Evolutionary conservation across 2,888 invertebrate species (phyloP).

Genomic region (Dolichopus griseipennis): DNA sequence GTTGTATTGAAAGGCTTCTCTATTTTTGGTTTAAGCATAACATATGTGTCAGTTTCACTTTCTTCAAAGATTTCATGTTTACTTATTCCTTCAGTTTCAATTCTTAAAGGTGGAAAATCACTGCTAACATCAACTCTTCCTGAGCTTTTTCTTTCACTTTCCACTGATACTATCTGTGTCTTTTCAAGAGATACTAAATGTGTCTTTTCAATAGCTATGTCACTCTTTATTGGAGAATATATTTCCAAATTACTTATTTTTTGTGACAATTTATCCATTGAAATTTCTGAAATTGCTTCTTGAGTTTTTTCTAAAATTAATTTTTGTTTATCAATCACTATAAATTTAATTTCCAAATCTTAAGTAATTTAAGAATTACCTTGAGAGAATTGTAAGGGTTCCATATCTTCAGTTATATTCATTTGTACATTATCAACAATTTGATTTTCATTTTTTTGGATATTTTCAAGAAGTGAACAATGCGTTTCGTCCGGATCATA

Average conservation of each 20-base stretch:
- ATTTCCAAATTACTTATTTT: conserved; percentile 28
- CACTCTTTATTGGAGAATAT: conserved; percentile 10
- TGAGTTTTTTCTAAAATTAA: neutral
- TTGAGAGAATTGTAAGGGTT: neutral
- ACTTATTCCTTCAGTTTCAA: neutral
- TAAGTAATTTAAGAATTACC: neutral
- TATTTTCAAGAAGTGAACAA: neutral
- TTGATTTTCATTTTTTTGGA: neutral
- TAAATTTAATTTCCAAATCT: no score
- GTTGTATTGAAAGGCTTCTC: neutral
- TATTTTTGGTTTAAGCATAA: no score
- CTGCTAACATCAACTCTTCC: conserved; percentile 24
- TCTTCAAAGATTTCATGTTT: neutral
- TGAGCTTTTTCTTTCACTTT: conserved; percentile 23
- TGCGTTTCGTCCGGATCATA: conserved; percentile 19
- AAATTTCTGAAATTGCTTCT: conserved; percentile 18
- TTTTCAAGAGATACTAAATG: conserved; percentile 16
- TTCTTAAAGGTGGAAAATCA: conserved; percentile 18
- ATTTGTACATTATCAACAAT: neutral
- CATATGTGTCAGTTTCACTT: neutral
- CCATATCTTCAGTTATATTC: neutral
- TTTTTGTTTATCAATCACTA: no score
- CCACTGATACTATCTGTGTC: conserved; percentile 22
- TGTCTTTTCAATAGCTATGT: conserved; percentile 11
- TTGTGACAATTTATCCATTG: conserved; percentile 27